Evolutionary conservation across 2,113 vertebrate species (phyloP), one percentile per base, ranked within the genome.

Genomic region (Gnathonemus echidnorhynchus): DNA sequence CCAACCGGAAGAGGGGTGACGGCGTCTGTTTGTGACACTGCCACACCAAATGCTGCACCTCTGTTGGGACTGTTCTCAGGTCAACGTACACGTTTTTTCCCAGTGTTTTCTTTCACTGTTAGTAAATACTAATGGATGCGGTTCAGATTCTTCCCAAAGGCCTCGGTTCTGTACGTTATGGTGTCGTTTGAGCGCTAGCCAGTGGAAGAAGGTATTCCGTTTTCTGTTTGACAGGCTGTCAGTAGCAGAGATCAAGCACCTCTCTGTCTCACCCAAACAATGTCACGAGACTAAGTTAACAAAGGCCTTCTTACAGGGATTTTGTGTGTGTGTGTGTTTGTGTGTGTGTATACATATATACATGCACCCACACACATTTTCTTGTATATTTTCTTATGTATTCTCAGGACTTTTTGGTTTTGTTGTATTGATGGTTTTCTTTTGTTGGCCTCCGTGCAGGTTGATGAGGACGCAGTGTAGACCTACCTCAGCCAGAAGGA

Each of bases 401-500:
- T 89, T 86, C 96, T 97, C 96, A 96, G 96, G 96, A 96, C 94
- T 93, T 93, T 91, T 88, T 24, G n/a, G 85, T 88, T 91, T 91
- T 90, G 48, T 90, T 46, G 89, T 94, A 92, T 94, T 92, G 92
- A 94, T 94, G 92, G 90, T 58, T 90, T 90, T 92, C 91, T 86
- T 84, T 56, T 39, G 50, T 89, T 83, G 52, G 93, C 93, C 94
- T 94, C 89, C 90, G 90, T 89, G 92, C 91, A 93, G 94, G 94
- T 94, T 94, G 87, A 27, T 93, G 93, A 89, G 92, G 93, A 92
- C 90, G 93, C 94, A 94, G 84, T 53, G 80, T 87, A 94, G 95
- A 97, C 96, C 97, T 97, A 97, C 97, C 97, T 97, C 96, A 97
- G 95, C 97, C 96, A 96, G 94, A 96, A 96, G 96, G 96, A 97